phyloP scores from a whole-genome alignment of 2,797 vertebrate genomes.

The Podargus strigoides region DNA sequence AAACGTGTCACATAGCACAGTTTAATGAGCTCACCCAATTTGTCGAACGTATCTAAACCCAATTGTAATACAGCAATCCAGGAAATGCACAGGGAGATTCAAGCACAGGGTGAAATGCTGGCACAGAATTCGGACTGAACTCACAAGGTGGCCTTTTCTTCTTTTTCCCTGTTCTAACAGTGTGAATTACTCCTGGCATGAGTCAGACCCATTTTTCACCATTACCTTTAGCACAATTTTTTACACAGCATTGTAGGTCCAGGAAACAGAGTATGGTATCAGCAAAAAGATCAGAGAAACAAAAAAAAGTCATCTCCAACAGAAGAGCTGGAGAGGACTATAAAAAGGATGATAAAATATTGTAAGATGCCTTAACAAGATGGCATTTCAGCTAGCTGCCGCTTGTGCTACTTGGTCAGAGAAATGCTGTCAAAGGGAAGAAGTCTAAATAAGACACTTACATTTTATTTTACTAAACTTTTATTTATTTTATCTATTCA shows the following conservation, averaged over 20 bases:
- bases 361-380: not conserved
- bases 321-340: not conserved
- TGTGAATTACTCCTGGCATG: not conserved
- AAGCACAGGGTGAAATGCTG: not conserved
- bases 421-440: not conserved
- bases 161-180: not conserved
- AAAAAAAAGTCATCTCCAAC: not conserved
- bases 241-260: not conserved
- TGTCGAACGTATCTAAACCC: not conserved
- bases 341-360: not conserved
- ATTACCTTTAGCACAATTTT: not conserved
- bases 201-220: not conserved
- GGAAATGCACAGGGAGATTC: not conserved
- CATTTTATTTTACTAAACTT: not conserved
- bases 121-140: not conserved
- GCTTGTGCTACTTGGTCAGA: not conserved
- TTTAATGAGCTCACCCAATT: not conserved
- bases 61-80: not conserved
- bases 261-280: not conserved
- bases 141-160: not conserved
- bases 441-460: not conserved
- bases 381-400: not conserved
- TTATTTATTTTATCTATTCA: not conserved
- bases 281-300: not conserved
- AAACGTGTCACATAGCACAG: not conserved